These are phyloP conservation scores for Tetramorium parvispinum DNA, from an alignment of 1,140 invertebrate species.

Conservation along the genomic window DNA sequence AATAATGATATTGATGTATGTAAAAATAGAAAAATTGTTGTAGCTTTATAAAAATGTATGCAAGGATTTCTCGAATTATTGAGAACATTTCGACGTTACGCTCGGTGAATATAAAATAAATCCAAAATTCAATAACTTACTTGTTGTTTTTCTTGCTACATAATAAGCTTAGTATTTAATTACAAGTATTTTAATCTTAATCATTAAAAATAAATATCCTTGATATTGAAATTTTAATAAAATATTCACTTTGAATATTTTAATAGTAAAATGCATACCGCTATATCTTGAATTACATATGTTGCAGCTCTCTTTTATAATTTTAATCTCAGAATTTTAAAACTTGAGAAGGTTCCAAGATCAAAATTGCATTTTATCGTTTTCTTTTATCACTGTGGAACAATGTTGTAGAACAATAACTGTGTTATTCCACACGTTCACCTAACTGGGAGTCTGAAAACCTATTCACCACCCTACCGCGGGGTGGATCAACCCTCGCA, in stretches of 20 bases:
- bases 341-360: neutral
- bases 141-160: no score
- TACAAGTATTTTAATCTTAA: neutral
- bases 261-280: neutral
- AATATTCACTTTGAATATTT: neutral
- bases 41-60: no score
- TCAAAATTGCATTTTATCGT: neutral
- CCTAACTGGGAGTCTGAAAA: neutral
- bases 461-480: neutral
- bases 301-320: neutral
- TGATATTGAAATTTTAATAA: neutral
- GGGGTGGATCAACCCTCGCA: conserved; percentile 40
- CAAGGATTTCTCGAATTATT: no score
- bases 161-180: neutral
- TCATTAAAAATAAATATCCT: neutral
- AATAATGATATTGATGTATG: no score
- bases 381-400: neutral
- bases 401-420: no score
- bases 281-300: neutral
- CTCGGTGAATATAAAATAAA: neutral
- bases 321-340: neutral
- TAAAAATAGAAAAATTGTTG: no score
- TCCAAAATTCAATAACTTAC: no score
- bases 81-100: neutral
- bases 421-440: neutral